Evolutionary conservation across 2,797 vertebrate genomes (phyloP), one percentile per base, ranked within the genome.

Genomic region (Bradypodion pumilum): DNA sequence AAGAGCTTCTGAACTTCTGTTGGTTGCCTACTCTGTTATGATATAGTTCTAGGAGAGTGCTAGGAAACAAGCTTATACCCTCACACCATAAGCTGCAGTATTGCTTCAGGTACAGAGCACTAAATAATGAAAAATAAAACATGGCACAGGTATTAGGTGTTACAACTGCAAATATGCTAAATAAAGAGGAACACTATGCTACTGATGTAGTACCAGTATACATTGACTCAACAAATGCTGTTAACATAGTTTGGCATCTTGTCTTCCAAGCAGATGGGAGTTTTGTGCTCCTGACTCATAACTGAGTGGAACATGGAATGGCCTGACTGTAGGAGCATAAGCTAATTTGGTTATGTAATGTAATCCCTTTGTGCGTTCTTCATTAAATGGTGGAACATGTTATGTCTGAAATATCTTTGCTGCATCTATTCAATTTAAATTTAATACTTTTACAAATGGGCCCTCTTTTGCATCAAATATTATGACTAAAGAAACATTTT

Each of bases 221-320:
- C 52, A 63, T 65, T 52, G 27, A 15, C 29, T 32, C 44, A 68
- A 74, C 7, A 69, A 7, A 19, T 78, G 19, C 16, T 59, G 44
- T 60, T 15, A 2, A 4, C 5, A 49, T 69, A 86, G 63, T 68
- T 40, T 76, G 59, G 32, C 23, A 80, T 84, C 68, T 2, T 0
- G 6, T n/a, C 25, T 86, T 88, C 81, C 86, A 1, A 79, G 8
- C 2, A 32, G 69, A n/a, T 86, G 86, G n/a, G 80, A 84, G 80
- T 65, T 40, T 23, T 0, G 40, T 15, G 74, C 83, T 80, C 0
- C 1, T 0, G 76, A 66, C 56, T 85, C 80, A 83, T 63, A 40
- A 35, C 7, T 83, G 81, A n/a, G 29, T 29, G 68, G 81, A 84
- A 86, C 89, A 66, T 87, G 86, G 70, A 81, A 73, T 12, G 2